Evolutionary conservation across 1,140 invertebrate genomes (phyloP), one percentile per base, ranked within the genome.

Genomic region (Spodoptera frugiperda): DNA sequence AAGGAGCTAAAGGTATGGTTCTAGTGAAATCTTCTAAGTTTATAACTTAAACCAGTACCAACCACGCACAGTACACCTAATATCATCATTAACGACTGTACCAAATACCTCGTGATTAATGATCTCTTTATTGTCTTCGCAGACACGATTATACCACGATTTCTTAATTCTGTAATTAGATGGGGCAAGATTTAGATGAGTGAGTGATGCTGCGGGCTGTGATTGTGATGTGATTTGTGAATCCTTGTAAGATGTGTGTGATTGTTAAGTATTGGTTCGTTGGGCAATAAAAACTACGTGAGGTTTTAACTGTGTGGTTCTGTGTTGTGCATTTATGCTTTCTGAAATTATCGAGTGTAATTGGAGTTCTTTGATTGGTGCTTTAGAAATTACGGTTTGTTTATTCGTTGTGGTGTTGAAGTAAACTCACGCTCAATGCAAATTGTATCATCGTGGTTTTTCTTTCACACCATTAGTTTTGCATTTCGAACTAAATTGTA

Each of bases 81-180:
- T 89, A 90, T 86, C 88, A 88, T 89, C 85, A 89, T 90, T 89
- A 88, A 86, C 84, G 83, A 88, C 87, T 81, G 88, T 82, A 82
- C 76, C 86, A 89, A 92, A 91, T 91, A 82, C 86, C 84, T 70
- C 82, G 80, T 93, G 90, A 93, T 91, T 93, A 89, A 93, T 91
- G 91, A 87, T 89, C 81, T 82, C 82, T 88, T 87, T 91, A 89
- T 91, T 89, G 87, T 92, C 89, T 87, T 84, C 84, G 84, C 85
- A 78, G 87, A 85, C 55, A 73, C 87, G 89, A 89, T 88, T 88
- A 85, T 87, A 83, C 79, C 84, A 83, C 88, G 86, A 91, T 91
- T 91, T 92, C 90, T 90, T 92, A 90, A 91, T 92, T 90, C 88
- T 73, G 83, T 91, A 88, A 91, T 93, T 91, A 91, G 86, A 86